Conservation (phyloP, 2,888 invertebrate species). For the Amblyteles armatorius region DNA sequence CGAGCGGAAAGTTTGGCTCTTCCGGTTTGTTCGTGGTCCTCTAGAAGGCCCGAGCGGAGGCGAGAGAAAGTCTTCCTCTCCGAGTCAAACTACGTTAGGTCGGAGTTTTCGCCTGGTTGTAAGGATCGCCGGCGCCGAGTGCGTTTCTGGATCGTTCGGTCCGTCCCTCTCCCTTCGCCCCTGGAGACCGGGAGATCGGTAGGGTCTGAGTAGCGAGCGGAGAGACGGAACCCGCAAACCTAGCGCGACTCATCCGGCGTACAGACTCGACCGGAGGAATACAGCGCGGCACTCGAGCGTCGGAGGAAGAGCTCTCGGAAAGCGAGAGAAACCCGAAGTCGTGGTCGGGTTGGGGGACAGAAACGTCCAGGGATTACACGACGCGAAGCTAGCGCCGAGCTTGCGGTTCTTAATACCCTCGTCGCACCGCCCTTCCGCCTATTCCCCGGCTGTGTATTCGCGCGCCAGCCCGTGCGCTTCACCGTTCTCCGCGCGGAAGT, state of each 20-base stretch:
- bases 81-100: slow-evolving; percentile 5
- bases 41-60: background rate
- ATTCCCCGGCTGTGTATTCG: slow-evolving; percentile 16
- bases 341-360: slow-evolving; percentile 8
- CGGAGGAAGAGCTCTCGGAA: background rate
- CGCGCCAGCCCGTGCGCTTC: background rate
- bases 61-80: slow-evolving; percentile 14
- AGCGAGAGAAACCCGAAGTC: slow-evolving; percentile 30
- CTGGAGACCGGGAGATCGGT: background rate
- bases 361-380: slow-evolving; percentile 48
- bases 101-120: background rate
- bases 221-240: background rate
- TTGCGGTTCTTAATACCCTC: slow-evolving; percentile 53
- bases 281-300: slow-evolving; percentile 9
- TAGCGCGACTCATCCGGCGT: slow-evolving; percentile 26
- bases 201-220: background rate
- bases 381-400: slow-evolving; percentile 36
- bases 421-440: slow-evolving; percentile 15
- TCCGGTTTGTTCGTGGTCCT: slow-evolving; percentile 8
- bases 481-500: background rate
- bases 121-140: slow-evolving; percentile 26
- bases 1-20: slow-evolving; percentile 7
- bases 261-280: slow-evolving; percentile 25
- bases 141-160: slow-evolving; percentile 16
- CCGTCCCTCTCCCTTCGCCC: background rate